Evolutionary conservation across 2,113 vertebrate genomes (phyloP).

Genomic region (Xiphias gladius): DNA sequence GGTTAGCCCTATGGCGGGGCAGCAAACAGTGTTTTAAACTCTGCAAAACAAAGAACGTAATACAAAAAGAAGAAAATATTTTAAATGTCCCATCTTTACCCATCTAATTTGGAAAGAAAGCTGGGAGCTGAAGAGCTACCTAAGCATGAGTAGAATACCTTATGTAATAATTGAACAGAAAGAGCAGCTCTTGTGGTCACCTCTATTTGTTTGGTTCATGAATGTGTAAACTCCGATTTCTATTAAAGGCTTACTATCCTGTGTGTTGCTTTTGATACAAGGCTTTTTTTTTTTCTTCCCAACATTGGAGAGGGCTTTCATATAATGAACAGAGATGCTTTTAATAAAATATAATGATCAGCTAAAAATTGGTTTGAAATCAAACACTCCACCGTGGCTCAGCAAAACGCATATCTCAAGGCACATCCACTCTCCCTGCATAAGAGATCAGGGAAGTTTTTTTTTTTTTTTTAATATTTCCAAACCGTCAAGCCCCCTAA

Average conservation of each 20-base stretch:
- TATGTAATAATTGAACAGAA: slow-evolving; percentile 45
- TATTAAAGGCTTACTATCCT: slow-evolving; percentile 53
- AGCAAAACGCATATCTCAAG: slow-evolving; percentile 79
- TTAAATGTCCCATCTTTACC: slow-evolving; percentile 22
- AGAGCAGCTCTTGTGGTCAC: slow-evolving; percentile 54
- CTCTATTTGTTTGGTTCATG: slow-evolving; percentile 71
- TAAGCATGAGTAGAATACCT: slow-evolving; percentile 27
- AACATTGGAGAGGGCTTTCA: slow-evolving; percentile 61
- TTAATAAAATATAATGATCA: slow-evolving; percentile 84
- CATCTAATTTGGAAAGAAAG: slow-evolving; percentile 35
- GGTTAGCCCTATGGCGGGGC: slow-evolving; percentile 39
- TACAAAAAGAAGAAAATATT: slow-evolving; percentile 28
- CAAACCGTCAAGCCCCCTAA: slow-evolving; percentile 65
- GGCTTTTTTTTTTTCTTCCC: slow-evolving; percentile 31
- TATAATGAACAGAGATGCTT: slow-evolving; percentile 76
- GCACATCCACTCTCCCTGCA: slow-evolving; percentile 76
- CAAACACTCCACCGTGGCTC: slow-evolving; percentile 78
- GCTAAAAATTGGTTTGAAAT: slow-evolving; percentile 82
- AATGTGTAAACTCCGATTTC: slow-evolving; percentile 64
- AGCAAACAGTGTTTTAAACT: slow-evolving; percentile 23
- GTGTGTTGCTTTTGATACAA: slow-evolving; percentile 55
- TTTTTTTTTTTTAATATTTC: slow-evolving; percentile 45
- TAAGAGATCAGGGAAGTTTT: slow-evolving; percentile 65
- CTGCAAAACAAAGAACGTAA: slow-evolving; percentile 31
- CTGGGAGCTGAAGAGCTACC: slow-evolving; percentile 28